A percentile compares a stretch with the other conserved stretches of the same genome.
phyloP scores from a whole-genome alignment of 2,888 invertebrate genomes.

The Nephrocerus scutellatus region DNA sequence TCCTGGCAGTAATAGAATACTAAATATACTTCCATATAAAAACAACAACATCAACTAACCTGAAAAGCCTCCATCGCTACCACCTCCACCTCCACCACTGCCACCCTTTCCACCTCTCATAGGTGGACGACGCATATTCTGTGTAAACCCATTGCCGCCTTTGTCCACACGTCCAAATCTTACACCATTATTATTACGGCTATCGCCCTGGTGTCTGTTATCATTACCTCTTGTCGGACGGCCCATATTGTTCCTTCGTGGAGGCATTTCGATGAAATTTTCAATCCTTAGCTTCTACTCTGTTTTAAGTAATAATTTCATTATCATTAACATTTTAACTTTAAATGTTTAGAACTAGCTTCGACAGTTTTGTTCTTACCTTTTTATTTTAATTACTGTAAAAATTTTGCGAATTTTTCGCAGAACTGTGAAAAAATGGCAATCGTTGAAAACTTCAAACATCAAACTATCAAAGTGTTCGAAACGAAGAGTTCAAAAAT shows the following conservation, averaged over 20 bases:
- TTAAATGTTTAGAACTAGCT: too few relatives aligned
- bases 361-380: too few relatives aligned
- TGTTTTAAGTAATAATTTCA: too few relatives aligned
- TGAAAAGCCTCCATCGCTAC: constrained; percentile 88
- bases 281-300: too few relatives aligned
- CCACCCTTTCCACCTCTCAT: constrained; percentile 15
- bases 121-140: constrained; percentile 28
- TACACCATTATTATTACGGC: constrained; percentile 14
- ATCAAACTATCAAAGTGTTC: too few relatives aligned
- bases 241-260: neutral
- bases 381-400: too few relatives aligned
- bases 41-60: constrained; percentile 50
- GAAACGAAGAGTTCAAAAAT: too few relatives aligned
- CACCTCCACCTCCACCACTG: constrained; percentile 20
- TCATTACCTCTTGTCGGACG: neutral
- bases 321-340: too few relatives aligned
- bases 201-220: constrained; percentile 9
- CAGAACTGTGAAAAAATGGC: too few relatives aligned
- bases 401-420: too few relatives aligned
- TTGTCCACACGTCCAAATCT: constrained; percentile 18
- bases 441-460: too few relatives aligned
- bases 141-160: constrained; percentile 33
- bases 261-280: neutral
- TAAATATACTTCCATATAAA: constrained; percentile 53
- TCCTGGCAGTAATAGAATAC: constrained; percentile 52